phyloP scores from a whole-genome alignment of 2,888 invertebrate species.

The Heliconius hortense region DNA sequence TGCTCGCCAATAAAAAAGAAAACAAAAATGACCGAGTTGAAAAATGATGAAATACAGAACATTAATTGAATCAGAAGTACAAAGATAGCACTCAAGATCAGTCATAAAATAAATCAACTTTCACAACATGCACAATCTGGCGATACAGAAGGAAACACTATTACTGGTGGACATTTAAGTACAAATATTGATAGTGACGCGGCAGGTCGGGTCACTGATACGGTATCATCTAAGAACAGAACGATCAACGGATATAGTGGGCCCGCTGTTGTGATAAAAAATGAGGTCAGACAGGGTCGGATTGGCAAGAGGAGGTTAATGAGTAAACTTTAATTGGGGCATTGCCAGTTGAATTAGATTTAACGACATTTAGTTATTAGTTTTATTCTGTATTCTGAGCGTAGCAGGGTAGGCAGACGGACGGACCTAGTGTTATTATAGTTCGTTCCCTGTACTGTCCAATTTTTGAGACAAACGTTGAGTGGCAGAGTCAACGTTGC shows the following conservation, averaged over 20 bases:
- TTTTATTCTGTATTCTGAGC: too few species aligned
- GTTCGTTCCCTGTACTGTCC: too few species aligned
- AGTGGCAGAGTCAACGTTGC: background rate
- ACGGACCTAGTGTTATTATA: too few species aligned
- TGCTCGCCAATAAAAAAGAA: background rate
- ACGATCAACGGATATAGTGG: slow-evolving; percentile 26
- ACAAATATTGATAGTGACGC: slow-evolving; percentile 32
- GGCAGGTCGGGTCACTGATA: slow-evolving; percentile 27
- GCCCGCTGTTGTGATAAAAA: slow-evolving; percentile 32
- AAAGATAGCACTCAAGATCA: slow-evolving; percentile 13
- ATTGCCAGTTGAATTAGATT: slow-evolving; percentile 1
- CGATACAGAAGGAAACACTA: slow-evolving; percentile 32
- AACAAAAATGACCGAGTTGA: background rate
- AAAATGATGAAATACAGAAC: slow-evolving; percentile 29
- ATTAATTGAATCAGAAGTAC: slow-evolving; percentile 19
- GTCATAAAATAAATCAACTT: slow-evolving; percentile 27
- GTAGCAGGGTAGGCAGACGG: too few species aligned
- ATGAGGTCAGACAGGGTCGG: slow-evolving; percentile 32
- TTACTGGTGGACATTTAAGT: slow-evolving; percentile 30
- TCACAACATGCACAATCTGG: slow-evolving; percentile 32
- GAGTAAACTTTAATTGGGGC: slow-evolving; percentile 30
- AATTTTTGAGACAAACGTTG: background rate
- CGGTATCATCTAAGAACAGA: slow-evolving; percentile 17
- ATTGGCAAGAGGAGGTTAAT: slow-evolving; percentile 29
- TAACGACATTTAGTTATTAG: too few species aligned